Evolutionary conservation across 2,888 invertebrate species (phyloP).

Genomic region (Villa cingulata): DNA sequence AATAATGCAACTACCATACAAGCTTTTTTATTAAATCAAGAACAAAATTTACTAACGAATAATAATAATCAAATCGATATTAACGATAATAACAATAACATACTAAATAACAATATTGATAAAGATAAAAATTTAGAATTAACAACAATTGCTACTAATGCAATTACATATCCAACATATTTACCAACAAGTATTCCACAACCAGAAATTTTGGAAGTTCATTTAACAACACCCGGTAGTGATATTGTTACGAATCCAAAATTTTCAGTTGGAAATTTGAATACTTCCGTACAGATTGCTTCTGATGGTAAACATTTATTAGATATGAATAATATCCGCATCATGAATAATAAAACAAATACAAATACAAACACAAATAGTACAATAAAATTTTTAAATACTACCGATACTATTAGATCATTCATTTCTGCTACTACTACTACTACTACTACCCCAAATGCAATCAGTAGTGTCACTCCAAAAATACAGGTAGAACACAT

Average conservation of each 20-base stretch:
- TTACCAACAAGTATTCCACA: constrained; percentile 18
- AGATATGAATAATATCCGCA: constrained; percentile 13
- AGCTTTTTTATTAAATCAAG: not conserved
- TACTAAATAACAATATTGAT: constrained; percentile 11
- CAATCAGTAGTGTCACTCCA: too few species aligned
- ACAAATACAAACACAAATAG: constrained; percentile 1
- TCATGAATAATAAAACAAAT: not conserved
- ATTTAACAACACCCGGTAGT: constrained; percentile 19
- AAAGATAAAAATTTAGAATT: constrained; percentile 10
- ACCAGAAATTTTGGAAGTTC: constrained; percentile 13
- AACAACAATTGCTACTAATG: constrained; percentile 10
- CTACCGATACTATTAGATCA: too few species aligned
- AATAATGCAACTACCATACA: too few species aligned
- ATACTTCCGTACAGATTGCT: constrained; percentile 20
- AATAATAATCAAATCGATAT: not conserved
- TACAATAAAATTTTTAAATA: too few species aligned
- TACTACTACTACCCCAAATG: not conserved
- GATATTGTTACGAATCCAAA: constrained; percentile 17
- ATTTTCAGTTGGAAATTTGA: constrained; percentile 18
- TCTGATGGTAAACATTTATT: constrained; percentile 5
- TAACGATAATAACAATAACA: constrained; percentile 3
- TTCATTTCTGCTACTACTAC: too few species aligned
- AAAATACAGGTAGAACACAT: too few species aligned
- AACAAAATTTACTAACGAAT: not conserved
- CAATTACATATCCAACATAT: constrained; percentile 11